A percentile compares a stretch with the other conserved stretches of the same genome.
phyloP scores from a whole-genome alignment of 2,113 vertebrate species.

The Malurus alboscapulatus region DNA sequence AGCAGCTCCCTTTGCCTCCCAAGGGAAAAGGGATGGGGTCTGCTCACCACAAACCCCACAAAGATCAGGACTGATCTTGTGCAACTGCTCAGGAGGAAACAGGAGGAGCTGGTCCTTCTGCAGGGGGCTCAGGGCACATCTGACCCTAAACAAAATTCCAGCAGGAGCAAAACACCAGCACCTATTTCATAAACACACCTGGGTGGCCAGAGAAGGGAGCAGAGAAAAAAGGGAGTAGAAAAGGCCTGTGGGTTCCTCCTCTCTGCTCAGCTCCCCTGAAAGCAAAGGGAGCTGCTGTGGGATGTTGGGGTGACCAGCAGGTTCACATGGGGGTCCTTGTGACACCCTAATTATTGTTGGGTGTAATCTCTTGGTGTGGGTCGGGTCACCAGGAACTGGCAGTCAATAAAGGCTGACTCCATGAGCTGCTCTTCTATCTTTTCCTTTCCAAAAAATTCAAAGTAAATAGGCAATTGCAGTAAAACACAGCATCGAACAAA shows the following conservation, averaged over 20 bases:
- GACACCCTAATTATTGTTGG: neutral
- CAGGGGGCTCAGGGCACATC: neutral
- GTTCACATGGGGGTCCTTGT: neutral
- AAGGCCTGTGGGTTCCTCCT: neutral
- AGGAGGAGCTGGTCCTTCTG: rapidly evolving
- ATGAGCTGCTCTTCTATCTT: neutral
- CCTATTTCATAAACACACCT: neutral
- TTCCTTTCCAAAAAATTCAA: neutral
- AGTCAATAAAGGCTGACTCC: conserved; percentile 12
- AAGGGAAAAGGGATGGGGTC: neutral
- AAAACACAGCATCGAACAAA: neutral
- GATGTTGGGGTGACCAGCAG: neutral
- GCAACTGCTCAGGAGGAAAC: neutral
- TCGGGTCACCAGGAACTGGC: conserved; percentile 1
- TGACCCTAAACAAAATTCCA: neutral
- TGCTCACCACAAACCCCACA: rapidly evolving
- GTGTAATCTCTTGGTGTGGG: neutral
- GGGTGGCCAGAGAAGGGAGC: neutral
- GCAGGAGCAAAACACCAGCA: neutral
- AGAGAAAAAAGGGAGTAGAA: neutral
- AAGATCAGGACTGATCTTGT: neutral
- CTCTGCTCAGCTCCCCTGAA: neutral
- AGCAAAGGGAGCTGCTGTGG: neutral
- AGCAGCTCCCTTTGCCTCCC: neutral
- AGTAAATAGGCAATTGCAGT: neutral